Conservation (phyloP, 2,113 vertebrate species). For the Apodemus sylvaticus region DNA sequence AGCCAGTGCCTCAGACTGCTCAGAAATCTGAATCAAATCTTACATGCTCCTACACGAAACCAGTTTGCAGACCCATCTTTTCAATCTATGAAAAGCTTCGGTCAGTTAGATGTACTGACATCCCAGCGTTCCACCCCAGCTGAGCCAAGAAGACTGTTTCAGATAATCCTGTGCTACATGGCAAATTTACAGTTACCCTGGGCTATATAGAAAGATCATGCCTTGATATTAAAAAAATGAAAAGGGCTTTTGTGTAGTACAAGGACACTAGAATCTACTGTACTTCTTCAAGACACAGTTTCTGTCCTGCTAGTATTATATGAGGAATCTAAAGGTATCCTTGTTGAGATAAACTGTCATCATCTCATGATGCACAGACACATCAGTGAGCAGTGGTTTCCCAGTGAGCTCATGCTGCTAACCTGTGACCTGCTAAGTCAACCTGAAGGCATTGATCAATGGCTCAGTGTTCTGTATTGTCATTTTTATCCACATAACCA, state of each 20-base stretch:
- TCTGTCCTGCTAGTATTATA: background rate
- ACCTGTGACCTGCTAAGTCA: background rate
- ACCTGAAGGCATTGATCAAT: background rate
- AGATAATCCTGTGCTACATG: background rate
- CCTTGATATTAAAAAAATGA: background rate
- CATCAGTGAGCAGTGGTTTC: background rate
- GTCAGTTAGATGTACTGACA: background rate
- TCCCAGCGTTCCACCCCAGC: background rate
- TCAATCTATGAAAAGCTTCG: background rate
- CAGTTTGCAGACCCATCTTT: background rate
- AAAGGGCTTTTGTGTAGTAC: background rate
- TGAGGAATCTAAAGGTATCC: background rate
- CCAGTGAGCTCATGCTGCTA: background rate
- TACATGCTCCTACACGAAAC: background rate
- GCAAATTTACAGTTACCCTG: background rate
- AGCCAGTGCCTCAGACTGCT: background rate
- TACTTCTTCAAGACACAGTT: background rate
- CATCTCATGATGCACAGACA: background rate
- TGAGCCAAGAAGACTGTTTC: background rate
- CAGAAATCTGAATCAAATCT: slow-evolving; percentile 11
- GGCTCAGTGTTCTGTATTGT: background rate
- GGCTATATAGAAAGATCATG: background rate
- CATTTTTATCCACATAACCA: slow-evolving; percentile 39
- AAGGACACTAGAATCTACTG: background rate
- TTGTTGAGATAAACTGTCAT: background rate